Evolutionary conservation across 2,888 invertebrate species (phyloP), one percentile per base, ranked within the genome.

Genomic region (Maniola hyperantus): DNA sequence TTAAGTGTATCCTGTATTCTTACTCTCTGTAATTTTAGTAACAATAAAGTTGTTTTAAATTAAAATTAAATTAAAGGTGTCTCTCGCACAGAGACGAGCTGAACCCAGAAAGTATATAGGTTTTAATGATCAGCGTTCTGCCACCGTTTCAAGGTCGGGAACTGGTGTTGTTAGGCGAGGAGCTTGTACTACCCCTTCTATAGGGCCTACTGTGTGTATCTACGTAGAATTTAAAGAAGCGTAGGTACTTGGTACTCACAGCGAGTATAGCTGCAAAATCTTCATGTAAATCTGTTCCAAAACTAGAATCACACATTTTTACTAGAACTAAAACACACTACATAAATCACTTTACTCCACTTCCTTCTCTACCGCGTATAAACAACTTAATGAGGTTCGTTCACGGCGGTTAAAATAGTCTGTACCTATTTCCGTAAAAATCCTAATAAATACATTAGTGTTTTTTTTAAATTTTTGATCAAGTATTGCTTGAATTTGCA

Each of bases 281-380:
- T 39, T 65, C 65, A 11, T 65, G 65, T n/a, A 70, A 46, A 55
- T 70, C 67, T 11, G 62, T 53, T 51, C 39, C 62, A 46, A 67
- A 65, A 18, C 20, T 60, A 13, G 67, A 50, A 18, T 67, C 70
- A 34, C 63, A 67, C 67, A 70, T 70, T 67, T 61, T 51, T 15
- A 11, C 10, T 26, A 11, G 13, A 33, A 46, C 34, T 15, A 39
- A 48, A 15, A 54, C 36, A 64, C 53, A n/a, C n/a, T 58, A 62
- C 18, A 46, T 26, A n/a, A 10, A 58, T 8, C 55, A 60, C 65
- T 60, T 10, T 13, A 6, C 20, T 51, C 20, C 59, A 70, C 64
- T 61, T 64, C 36, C 34, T 61, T 53, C 18, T 34, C 34, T 10
- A 18, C 5, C 46, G n/a, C 26, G 33, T 15, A 26, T 39, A 51